A percentile compares a stretch with the other conserved stretches of the same genome.
These are phyloP conservation scores for Ichneumoninae sp. DNA, from an alignment of 2,888 invertebrate genomes.

Conservation along the genomic window DNA sequence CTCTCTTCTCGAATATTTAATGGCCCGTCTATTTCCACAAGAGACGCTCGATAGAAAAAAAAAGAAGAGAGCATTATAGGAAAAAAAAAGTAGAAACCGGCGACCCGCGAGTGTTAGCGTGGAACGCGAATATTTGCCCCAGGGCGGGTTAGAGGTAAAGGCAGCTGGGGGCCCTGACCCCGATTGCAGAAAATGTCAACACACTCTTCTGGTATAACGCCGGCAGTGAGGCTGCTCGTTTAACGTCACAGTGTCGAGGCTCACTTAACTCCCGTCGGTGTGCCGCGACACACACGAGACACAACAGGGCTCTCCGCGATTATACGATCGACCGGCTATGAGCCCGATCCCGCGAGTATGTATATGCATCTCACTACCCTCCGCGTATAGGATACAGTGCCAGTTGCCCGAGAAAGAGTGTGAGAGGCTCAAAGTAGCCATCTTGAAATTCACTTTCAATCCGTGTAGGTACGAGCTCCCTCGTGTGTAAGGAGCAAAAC, in stretches of 20 bases:
- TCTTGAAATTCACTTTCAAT: slow-evolving; percentile 80
- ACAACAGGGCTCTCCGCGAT: slow-evolving; percentile 8
- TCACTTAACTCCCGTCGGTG: slow-evolving; percentile 11
- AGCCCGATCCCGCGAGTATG: slow-evolving; percentile 25
- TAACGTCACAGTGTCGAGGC: slow-evolving; percentile 26
- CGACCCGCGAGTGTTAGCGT: not conserved
- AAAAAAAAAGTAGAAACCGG: slow-evolving; percentile 16
- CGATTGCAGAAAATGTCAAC: slow-evolving; percentile 84
- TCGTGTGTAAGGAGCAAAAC: slow-evolving; percentile 10
- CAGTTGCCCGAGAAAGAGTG: slow-evolving; percentile 11
- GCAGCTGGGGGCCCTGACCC: slow-evolving; percentile 81
- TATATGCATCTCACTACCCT: not conserved
- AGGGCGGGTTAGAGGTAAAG: slow-evolving; percentile 80
- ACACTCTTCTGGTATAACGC: slow-evolving; percentile 71
- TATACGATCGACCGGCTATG: slow-evolving; percentile 48
- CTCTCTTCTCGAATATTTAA: not conserved
- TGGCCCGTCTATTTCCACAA: not conserved
- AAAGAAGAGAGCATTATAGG: slow-evolving; percentile 1
- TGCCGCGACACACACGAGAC: slow-evolving; percentile 10
- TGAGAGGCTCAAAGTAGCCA: slow-evolving; percentile 73
- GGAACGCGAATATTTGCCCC: slow-evolving; percentile 72
- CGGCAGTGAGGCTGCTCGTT: slow-evolving; percentile 55
- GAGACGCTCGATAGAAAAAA: not conserved
- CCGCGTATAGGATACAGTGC: not conserved
- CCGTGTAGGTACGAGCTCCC: slow-evolving; percentile 55